These are phyloP conservation scores for Pelodytes ibericus DNA, from an alignment of 2,797 vertebrate genomes.

Conservation along the genomic window DNA sequence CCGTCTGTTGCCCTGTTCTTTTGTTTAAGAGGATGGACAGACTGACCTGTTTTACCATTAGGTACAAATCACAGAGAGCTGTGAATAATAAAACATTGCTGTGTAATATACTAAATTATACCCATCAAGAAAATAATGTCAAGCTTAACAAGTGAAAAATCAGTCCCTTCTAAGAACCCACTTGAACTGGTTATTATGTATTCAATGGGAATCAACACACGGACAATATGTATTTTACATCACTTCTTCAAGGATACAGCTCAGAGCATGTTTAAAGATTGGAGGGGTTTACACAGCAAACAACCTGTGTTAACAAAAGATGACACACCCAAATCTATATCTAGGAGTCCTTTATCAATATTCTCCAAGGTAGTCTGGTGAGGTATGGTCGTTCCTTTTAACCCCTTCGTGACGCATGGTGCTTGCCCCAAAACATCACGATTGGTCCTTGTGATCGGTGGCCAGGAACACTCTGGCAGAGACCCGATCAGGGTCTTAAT, in stretches of 20 bases:
- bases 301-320: neutral
- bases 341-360: neutral
- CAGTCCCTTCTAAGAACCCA: neutral
- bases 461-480: no score
- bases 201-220: neutral
- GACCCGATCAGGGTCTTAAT: no score
- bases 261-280: neutral
- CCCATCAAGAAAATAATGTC: neutral
- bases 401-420: no score
- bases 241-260: neutral
- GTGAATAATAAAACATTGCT: neutral
- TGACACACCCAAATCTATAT: conserved; percentile 9
- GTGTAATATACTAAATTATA: neutral
- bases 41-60: no score
- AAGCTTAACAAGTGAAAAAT: neutral
- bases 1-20: no score
- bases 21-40: no score
- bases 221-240: neutral
- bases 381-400: no score
- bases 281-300: conserved; percentile 11
- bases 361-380: no score
- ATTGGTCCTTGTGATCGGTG: no score
- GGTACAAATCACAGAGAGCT: neutral
- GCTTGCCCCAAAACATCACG: no score
- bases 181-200: neutral